Evolutionary conservation across 2,113 vertebrate species (phyloP).

Genomic region (Lynx canadensis): DNA sequence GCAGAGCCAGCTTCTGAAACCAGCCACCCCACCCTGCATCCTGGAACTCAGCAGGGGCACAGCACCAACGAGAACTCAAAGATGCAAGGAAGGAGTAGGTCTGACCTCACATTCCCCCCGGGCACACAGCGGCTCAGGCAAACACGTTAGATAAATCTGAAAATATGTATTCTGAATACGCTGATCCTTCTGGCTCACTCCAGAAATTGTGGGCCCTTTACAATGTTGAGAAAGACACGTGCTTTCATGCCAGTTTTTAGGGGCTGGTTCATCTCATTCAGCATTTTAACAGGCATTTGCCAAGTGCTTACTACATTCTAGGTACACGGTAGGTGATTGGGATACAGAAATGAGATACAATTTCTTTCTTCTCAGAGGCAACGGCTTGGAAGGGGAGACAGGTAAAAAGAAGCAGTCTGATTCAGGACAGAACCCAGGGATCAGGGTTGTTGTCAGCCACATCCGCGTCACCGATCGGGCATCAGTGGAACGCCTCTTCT

Average conservation of each 20-base stretch:
- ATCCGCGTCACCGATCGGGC: fast-evolving
- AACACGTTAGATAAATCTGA: background rate
- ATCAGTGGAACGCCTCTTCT: fast-evolving
- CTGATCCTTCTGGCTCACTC: background rate
- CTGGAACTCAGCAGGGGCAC: background rate
- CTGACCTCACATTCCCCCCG: background rate
- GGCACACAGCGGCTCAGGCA: fast-evolving
- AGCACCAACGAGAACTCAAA: background rate
- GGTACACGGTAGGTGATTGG: background rate
- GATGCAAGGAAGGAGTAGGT: background rate
- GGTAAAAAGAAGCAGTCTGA: background rate
- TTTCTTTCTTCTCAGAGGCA: background rate
- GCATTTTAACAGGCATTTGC: background rate
- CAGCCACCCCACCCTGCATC: background rate
- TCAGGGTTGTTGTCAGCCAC: fast-evolving
- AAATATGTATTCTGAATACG: background rate
- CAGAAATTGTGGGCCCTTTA: background rate
- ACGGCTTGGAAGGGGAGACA: background rate
- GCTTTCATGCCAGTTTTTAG: background rate
- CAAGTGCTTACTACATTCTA: background rate
- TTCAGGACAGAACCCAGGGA: background rate
- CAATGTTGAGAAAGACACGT: background rate
- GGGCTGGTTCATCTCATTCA: background rate
- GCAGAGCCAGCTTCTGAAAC: background rate
- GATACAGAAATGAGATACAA: background rate